Percentiles rank a stretch among this genome's conserved stretches.
phyloP scores from a whole-genome alignment of 2,797 vertebrate species.

The Borostomias antarcticus region DNA sequence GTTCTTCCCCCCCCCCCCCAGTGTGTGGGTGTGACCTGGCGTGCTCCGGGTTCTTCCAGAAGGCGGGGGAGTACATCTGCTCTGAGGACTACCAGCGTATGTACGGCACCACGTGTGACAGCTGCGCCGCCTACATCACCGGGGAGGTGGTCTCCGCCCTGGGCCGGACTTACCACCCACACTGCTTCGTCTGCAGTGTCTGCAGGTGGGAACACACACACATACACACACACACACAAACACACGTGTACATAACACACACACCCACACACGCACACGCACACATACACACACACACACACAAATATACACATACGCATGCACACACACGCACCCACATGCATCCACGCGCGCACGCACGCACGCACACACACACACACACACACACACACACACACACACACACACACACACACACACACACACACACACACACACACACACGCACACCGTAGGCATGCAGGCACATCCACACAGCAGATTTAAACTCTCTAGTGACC shows the following conservation, averaged over 20 bases:
- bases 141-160: constrained; percentile 95
- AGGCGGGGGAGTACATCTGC: constrained; percentile 95
- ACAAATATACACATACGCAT: neutral
- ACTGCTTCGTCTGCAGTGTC: constrained; percentile 93
- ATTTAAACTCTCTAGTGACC: no score
- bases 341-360: neutral
- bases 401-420: neutral
- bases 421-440: constrained; percentile 2
- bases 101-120: constrained; percentile 92
- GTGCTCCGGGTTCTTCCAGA: constrained; percentile 92
- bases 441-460: neutral
- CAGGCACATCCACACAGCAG: no score
- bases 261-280: neutral
- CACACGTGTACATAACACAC: neutral
- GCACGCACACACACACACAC: neutral
- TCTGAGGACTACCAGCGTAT: constrained; percentile 95
- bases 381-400: neutral
- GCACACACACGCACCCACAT: neutral
- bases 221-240: neutral
- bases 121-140: constrained; percentile 91
- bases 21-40: constrained; percentile 93
- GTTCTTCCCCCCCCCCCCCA: constrained; percentile 51
- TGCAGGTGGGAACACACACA: constrained; percentile 81
- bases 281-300: neutral
- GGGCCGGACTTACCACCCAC: constrained; percentile 93